Evolutionary conservation across 2,888 invertebrate genomes (phyloP), one percentile per base, ranked within the genome.

Genomic region (Nomada lathburiana): DNA sequence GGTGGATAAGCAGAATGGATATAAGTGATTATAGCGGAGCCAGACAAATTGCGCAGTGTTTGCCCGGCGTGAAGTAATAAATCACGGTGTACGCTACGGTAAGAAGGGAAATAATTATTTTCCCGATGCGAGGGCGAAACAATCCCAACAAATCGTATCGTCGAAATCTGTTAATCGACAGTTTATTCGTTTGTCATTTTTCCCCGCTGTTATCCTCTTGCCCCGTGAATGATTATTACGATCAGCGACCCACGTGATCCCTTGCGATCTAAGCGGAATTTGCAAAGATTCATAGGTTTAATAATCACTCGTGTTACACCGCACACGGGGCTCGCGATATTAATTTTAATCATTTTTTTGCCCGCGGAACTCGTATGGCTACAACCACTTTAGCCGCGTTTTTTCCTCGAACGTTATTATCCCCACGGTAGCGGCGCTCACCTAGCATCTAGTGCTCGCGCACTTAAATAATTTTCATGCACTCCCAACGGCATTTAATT

Each of bases 271-370:
- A 29, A 62, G 44, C 62, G 80, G 80, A 85, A 87, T 85, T 85
- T 80, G 76, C 75, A 36, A 55, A 79, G 83, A 87, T 85, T 83
- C 83, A 86, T 73, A 80, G 73, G 72, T 83, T 86, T 83, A 79
- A 83, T 83, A 83, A 81, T 79, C 79, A 78, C 67, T 53, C 71
- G 64, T 59, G 80, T 70, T 63, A 70, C 69, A 62, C 76, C 44
- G 73, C 59, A 74, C 62, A 74, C 77, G 64, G 68, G 53, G 23
- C 52, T 74, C 69, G 78, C 71, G 79, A 71, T 82, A 84, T 88
- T 84, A 88, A 88, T 88, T 88, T 87, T 86, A 84, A 88, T 88
- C 71, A 84, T 84, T 74, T 76, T 76, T 75, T 84, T 75, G 77
- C n/a, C 23, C 72, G 29, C 47, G 76, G 71, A 74, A 80, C 79